A percentile compares a stretch with the other conserved stretches of the same genome.
Conservation (phyloP, 23 tunicate genomes). For the Trididemnum clinides region DNA sequence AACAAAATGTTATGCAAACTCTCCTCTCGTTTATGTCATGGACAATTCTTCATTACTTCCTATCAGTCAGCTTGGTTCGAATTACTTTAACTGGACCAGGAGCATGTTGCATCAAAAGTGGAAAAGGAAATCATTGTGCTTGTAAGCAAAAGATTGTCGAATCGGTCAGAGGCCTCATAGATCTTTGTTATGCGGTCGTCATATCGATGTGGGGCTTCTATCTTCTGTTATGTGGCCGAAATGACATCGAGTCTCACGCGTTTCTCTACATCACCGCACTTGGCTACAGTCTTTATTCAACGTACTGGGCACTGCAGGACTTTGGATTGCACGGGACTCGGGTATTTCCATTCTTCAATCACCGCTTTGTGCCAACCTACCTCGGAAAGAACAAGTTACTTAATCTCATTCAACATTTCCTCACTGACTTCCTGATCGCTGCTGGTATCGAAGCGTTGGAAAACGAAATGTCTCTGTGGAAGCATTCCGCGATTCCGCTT, state of each 20-base stretch:
- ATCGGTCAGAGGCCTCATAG: slow-evolving; percentile 52
- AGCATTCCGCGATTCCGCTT: slow-evolving; percentile 67
- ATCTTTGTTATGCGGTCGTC: slow-evolving; percentile 45
- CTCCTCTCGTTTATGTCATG: slow-evolving; percentile 48
- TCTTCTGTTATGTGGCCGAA: slow-evolving; percentile 13
- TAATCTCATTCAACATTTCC: slow-evolving; percentile 41
- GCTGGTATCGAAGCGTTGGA: slow-evolving; percentile 50
- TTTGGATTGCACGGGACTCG: neutral
- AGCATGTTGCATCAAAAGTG: slow-evolving; percentile 40
- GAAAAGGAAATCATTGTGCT: slow-evolving; percentile 14
- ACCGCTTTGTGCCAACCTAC: neutral
- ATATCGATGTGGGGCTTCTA: slow-evolving; percentile 43
- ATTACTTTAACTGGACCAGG: slow-evolving; percentile 61
- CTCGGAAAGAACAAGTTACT: slow-evolving; percentile 18
- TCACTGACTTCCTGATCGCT: slow-evolving; percentile 29
- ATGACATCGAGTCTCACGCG: slow-evolving; percentile 77
- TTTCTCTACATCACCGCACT: slow-evolving; percentile 49
- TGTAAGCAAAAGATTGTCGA: slow-evolving; percentile 45
- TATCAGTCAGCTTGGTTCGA: slow-evolving; percentile 48
- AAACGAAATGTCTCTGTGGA: slow-evolving; percentile 68
- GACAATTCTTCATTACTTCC: slow-evolving; percentile 54
- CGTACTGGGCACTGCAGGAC: slow-evolving; percentile 65
- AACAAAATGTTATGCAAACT: slow-evolving; percentile 54
- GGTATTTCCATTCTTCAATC: neutral
- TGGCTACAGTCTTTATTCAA: slow-evolving; percentile 57